Evolutionary conservation across 2,113 vertebrate species (phyloP).

Genomic region (Coptodon bakossiorum): DNA sequence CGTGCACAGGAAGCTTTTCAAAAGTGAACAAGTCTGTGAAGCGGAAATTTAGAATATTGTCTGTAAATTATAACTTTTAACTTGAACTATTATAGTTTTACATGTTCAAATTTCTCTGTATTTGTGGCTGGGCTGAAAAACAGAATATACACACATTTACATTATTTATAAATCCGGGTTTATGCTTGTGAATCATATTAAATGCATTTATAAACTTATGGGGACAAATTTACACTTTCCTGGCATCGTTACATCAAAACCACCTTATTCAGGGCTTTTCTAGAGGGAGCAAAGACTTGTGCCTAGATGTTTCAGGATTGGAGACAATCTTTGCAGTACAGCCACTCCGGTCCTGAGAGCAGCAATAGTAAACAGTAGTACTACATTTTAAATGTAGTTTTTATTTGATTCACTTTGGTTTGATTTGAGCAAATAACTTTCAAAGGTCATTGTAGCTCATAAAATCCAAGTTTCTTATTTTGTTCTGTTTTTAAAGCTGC

Average conservation of each 20-base stretch:
- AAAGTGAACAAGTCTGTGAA: neutral
- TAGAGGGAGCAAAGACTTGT: neutral
- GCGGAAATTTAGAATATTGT: neutral
- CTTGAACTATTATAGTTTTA: neutral
- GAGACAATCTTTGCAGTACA: neutral
- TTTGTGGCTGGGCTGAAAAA: neutral
- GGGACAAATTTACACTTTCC: neutral
- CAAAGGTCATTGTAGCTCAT: neutral
- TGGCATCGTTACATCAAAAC: neutral
- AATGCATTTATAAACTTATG: rapidly evolving
- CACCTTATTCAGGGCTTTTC: neutral
- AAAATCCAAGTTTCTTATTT: neutral
- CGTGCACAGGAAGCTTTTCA: neutral
- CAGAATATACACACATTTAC: neutral
- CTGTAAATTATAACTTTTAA: neutral
- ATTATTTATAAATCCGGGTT: neutral
- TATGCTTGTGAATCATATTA: neutral
- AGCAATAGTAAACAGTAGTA: neutral
- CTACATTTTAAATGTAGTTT: neutral
- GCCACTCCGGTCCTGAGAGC: neutral
- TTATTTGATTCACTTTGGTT: neutral
- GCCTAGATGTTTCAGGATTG: neutral
- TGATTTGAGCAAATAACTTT: neutral
- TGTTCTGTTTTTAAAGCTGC: neutral
- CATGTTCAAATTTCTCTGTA: neutral